Conservation (phyloP, 2,888 invertebrate genomes). For the Reticulitermes lucifugus region DNA sequence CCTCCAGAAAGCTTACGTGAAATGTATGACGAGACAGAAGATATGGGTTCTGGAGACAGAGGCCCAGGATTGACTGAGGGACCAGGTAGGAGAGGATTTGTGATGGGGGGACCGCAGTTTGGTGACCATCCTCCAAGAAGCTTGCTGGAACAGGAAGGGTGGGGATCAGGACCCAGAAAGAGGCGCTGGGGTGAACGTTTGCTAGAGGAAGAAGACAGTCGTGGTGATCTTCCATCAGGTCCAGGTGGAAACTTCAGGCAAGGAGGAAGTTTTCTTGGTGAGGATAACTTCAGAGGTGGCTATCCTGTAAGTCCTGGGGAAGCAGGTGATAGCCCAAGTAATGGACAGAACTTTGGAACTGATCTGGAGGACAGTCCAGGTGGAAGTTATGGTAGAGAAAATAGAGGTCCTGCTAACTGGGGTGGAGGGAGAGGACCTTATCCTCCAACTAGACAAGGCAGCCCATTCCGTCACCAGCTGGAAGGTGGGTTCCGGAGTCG, state of each 20-base stretch:
- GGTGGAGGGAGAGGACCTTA: neutral
- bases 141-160: constrained; percentile 30
- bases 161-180: constrained; percentile 44
- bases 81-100: neutral
- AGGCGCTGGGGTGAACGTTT: constrained; percentile 35
- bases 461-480: neutral
- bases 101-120: constrained; percentile 40
- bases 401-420: neutral
- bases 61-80: neutral
- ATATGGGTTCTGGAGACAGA: neutral
- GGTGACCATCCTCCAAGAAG: constrained; percentile 28
- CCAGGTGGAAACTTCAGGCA: constrained; percentile 16
- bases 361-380: constrained; percentile 13
- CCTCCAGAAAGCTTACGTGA: constrained; percentile 3
- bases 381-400: constrained; percentile 8
- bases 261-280: constrained; percentile 12
- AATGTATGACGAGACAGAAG: neutral
- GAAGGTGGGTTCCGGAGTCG: constrained; percentile 8
- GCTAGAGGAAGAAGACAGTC: constrained; percentile 27
- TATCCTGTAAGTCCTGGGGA: constrained; percentile 24
- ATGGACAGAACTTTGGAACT: neutral
- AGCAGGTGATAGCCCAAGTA: constrained; percentile 28
- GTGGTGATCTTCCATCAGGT: constrained; percentile 2
- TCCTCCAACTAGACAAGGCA: neutral
- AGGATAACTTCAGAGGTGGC: constrained; percentile 13